Evolutionary conservation across 1,140 invertebrate genomes (phyloP).

Genomic region (Eubasilissa regina): DNA sequence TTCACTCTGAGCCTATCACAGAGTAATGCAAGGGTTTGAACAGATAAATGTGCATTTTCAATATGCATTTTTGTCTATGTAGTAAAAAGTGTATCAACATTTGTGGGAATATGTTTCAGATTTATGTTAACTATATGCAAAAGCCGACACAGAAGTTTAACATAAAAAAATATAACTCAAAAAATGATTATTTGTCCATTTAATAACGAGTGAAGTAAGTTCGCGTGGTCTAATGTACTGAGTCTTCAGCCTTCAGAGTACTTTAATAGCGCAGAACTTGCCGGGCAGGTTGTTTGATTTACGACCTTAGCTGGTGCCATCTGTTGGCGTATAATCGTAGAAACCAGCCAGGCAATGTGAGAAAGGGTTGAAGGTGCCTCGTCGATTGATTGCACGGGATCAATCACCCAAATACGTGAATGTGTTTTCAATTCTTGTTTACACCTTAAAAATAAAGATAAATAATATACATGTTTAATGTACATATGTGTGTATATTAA

Average conservation of each 20-base stretch:
- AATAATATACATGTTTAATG: no score
- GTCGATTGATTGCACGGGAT: conserved; percentile 9
- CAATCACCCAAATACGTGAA: conserved; percentile 8
- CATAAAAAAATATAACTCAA: no score
- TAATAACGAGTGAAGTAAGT: neutral
- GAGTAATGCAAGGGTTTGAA: no score
- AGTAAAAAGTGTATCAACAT: no score
- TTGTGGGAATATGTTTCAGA: no score
- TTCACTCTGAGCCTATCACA: no score
- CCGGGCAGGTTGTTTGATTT: conserved; percentile 28
- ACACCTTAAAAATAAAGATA: neutral
- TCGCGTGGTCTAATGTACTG: neutral
- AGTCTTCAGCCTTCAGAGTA: no score
- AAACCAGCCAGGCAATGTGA: conserved; percentile 11
- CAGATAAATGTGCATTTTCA: no score
- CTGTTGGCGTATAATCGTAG: conserved; percentile 28
- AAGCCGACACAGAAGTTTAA: neutral
- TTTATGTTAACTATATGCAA: no score
- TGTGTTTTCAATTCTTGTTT: neutral
- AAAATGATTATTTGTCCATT: neutral
- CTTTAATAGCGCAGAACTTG: neutral
- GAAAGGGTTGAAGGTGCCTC: neutral
- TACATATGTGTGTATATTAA: no score
- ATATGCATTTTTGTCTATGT: no score
- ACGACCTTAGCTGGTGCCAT: conserved; percentile 11